A percentile compares a stretch with the other conserved stretches of the same genome.
Evolutionary conservation across 2,888 invertebrate species (phyloP).

Genomic region (Hybos culiciformis): DNA sequence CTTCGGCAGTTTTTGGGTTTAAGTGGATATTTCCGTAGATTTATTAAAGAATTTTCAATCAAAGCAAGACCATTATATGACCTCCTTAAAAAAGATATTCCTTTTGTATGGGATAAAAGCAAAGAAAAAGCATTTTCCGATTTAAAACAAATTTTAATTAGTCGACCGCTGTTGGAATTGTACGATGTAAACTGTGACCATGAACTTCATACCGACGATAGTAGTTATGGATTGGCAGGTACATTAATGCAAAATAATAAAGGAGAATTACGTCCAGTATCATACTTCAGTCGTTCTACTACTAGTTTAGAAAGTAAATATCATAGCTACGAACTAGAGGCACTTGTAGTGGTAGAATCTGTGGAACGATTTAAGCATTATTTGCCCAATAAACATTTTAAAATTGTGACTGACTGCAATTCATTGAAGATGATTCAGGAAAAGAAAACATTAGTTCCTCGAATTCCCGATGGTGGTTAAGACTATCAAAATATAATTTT

Average conservation of each 20-base stretch:
- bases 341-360: constrained; percentile 1
- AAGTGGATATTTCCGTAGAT: constrained; percentile 1
- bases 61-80: neutral
- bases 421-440: neutral
- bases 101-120: neutral
- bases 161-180: neutral
- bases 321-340: constrained; percentile 4
- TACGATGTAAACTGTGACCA: neutral
- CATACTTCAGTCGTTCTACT: constrained; percentile 4
- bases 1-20: neutral
- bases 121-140: neutral
- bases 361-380: constrained; percentile 2
- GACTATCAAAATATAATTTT: constrained; percentile 1
- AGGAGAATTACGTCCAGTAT: neutral
- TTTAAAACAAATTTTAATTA: neutral
- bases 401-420: constrained; percentile 5
- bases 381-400: neutral
- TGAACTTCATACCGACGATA: constrained; percentile 6
- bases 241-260: constrained; percentile 2
- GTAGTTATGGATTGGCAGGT: constrained; percentile 2
- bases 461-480: constrained; percentile 8
- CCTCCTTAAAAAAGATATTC: neutral
- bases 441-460: constrained; percentile 3
- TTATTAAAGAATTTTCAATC: constrained; percentile 1
- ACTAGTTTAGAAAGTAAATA: neutral